Conservation (phyloP, 1,140 invertebrate genomes). For the Philotrypesis tridentata region DNA sequence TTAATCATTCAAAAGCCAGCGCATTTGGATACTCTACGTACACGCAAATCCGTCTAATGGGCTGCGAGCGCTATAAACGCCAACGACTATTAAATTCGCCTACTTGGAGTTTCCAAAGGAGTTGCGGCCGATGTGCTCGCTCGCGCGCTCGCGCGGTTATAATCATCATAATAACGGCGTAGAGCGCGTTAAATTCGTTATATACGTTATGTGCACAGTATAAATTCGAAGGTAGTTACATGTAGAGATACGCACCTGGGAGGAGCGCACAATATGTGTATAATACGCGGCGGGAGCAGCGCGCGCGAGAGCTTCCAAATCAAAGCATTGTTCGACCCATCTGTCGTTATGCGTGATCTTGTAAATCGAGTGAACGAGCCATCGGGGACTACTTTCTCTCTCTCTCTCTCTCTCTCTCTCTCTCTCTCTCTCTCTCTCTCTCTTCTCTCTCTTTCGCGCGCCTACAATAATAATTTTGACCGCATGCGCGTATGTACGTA, state of each 20-base stretch:
- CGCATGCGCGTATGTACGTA: too few species aligned
- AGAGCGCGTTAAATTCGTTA: background rate
- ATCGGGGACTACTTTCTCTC: background rate
- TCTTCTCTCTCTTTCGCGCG: too few species aligned
- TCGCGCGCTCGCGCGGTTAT: background rate
- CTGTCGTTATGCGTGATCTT: constrained; percentile 24
- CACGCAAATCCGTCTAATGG: background rate
- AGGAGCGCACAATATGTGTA: background rate
- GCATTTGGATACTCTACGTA: too few species aligned
- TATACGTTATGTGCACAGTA: too few species aligned
- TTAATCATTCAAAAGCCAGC: background rate
- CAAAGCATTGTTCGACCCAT: constrained; percentile 35
- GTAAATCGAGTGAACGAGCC: constrained; percentile 32
- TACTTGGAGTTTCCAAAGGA: background rate
- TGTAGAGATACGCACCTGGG: too few species aligned
- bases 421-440: background rate
- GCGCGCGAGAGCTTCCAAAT: background rate
- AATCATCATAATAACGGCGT: background rate
- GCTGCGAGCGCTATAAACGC: background rate
- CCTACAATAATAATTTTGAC: too few species aligned
- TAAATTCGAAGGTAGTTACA: too few species aligned
- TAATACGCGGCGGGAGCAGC: background rate
- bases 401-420: background rate
- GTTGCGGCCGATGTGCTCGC: background rate
- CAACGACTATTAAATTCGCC: background rate